phyloP scores from a whole-genome alignment of 2,113 vertebrate species.

The Pycnonotus jocosus region DNA sequence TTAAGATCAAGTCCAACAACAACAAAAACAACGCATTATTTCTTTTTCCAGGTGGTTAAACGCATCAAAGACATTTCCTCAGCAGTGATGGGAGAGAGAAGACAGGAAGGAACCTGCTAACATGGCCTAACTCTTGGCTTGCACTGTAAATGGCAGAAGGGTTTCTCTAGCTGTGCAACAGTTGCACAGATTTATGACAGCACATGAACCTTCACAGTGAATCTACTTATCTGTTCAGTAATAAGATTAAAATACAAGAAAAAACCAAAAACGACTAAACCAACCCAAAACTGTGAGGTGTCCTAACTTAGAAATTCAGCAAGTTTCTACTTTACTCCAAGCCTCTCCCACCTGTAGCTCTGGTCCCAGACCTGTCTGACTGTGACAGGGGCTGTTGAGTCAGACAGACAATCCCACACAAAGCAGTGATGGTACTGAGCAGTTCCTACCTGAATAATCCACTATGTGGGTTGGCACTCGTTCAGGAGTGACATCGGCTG shows the following conservation, averaged over 20 bases:
- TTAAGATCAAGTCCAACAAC: not conserved
- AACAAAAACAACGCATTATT: not conserved
- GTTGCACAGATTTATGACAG: not conserved
- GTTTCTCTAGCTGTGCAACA: not conserved
- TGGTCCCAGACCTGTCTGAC: not conserved
- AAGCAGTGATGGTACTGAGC: not conserved
- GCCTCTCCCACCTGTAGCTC: not conserved
- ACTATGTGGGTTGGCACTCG: constrained; percentile 98
- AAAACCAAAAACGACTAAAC: not conserved
- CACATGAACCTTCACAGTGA: not conserved
- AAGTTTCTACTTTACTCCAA: not conserved
- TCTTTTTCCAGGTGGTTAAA: not conserved
- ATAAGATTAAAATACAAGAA: not conserved
- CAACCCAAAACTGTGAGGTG: not conserved
- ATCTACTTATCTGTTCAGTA: not conserved
- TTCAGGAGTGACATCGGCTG: constrained; percentile 96
- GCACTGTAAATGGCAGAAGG: not conserved
- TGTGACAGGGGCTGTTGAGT: not conserved
- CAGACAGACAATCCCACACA: not conserved
- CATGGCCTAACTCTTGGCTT: not conserved
- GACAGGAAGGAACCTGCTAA: not conserved
- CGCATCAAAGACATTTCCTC: not conserved
- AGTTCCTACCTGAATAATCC: constrained; percentile 89
- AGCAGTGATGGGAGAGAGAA: not conserved
- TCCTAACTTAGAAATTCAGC: not conserved